A percentile compares a stretch with the other conserved stretches of the same genome.
Conservation (phyloP, 2,797 vertebrate genomes). For the Melanotaenia maccullochi region DNA sequence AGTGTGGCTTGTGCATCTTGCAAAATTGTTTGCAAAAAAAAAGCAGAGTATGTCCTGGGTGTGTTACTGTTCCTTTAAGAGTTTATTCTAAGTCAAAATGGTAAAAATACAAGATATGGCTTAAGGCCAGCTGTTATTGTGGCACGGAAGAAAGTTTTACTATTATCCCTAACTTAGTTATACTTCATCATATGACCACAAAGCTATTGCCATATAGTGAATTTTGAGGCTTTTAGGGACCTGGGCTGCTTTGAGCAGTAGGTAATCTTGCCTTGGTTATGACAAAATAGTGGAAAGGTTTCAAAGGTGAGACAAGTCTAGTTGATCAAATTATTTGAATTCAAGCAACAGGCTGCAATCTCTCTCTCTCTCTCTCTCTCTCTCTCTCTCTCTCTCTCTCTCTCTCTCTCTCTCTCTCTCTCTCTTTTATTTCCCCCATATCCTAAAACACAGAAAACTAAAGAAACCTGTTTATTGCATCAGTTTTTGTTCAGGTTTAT, state of each 20-base stretch:
- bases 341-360: slow-evolving; percentile 1
- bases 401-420: too few species aligned
- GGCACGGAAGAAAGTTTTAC: slow-evolving; percentile 15
- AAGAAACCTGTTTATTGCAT: slow-evolving; percentile 36
- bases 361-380: background rate
- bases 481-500: slow-evolving; percentile 39
- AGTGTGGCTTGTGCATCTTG: background rate
- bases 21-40: background rate
- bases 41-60: slow-evolving; percentile 3
- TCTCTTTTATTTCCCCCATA: background rate
- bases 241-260: background rate
- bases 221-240: slow-evolving; percentile 8
- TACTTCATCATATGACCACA: slow-evolving; percentile 42
- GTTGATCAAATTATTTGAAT: slow-evolving; percentile 19
- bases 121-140: slow-evolving; percentile 24
- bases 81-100: slow-evolving; percentile 9
- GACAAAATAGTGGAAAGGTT: slow-evolving; percentile 14
- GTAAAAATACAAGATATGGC: slow-evolving; percentile 2
- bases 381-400: background rate
- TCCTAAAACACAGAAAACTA: slow-evolving; percentile 10
- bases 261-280: slow-evolving; percentile 16
- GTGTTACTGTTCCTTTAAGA: slow-evolving; percentile 10
- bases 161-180: slow-evolving; percentile 36
- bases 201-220: slow-evolving; percentile 36
- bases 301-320: background rate